Evolutionary conservation across 2,888 invertebrate genomes (phyloP).

Genomic region (Rhingia rostrata): DNA sequence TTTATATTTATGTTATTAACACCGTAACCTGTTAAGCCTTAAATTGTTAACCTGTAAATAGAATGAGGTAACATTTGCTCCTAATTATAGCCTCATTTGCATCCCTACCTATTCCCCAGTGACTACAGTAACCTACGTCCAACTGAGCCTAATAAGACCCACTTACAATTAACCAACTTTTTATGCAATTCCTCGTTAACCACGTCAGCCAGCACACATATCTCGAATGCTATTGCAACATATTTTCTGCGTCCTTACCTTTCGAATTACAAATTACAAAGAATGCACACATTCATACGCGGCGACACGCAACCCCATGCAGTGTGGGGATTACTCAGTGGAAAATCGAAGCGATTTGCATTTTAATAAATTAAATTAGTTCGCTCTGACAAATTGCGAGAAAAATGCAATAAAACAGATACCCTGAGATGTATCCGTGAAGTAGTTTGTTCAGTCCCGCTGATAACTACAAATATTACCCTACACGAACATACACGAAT

Average conservation of each 20-base stretch:
- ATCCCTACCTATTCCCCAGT: neutral
- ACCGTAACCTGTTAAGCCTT: too few relatives aligned
- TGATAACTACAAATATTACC: slow-evolving; percentile 55
- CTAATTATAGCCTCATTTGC: neutral
- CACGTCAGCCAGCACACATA: slow-evolving; percentile 13
- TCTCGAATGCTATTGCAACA: neutral
- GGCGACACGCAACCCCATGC: slow-evolving; percentile 62
- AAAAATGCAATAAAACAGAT: neutral
- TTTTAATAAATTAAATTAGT: slow-evolving; percentile 49
- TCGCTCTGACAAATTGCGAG: neutral
- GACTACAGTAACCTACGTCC: neutral
- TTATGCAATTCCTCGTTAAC: slow-evolving; percentile 51
- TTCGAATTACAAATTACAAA: neutral
- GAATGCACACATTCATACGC: neutral
- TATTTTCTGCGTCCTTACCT: neutral
- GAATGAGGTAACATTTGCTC: too few relatives aligned
- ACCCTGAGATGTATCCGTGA: slow-evolving; percentile 18
- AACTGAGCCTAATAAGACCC: slow-evolving; percentile 8
- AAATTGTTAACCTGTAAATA: too few relatives aligned
- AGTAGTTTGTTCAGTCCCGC: neutral
- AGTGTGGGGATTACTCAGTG: slow-evolving; percentile 37
- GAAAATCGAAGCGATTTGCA: slow-evolving; percentile 65
- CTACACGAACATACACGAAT: neutral
- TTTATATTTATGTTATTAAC: too few relatives aligned
- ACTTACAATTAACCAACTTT: slow-evolving; percentile 50